phyloP scores from a whole-genome alignment of 2,888 invertebrate species.

The Drosophila atroscutellata region DNA sequence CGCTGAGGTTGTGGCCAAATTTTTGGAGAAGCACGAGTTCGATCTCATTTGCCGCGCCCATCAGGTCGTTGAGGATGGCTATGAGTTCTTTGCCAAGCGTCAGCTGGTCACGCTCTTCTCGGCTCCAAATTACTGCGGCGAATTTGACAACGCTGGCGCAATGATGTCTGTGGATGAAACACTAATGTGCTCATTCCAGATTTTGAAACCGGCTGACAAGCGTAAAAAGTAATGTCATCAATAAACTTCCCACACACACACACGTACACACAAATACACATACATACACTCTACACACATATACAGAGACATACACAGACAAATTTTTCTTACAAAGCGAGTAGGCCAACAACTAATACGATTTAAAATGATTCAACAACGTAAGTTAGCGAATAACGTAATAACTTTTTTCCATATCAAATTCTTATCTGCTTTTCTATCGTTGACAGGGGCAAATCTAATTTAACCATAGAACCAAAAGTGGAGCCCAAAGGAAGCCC shows the following conservation, averaged over 20 bases:
- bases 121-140: conserved; percentile 98
- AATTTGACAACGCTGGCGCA: conserved; percentile 94
- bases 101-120: conserved; percentile 97
- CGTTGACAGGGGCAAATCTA: conserved; percentile 61
- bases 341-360: conserved; percentile 45
- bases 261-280: conserved; percentile 25
- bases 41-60: conserved; percentile 99
- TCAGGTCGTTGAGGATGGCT: conserved; percentile 99
- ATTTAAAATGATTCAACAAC: conserved; percentile 65
- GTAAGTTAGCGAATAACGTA: conserved; percentile 53
- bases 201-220: conserved; percentile 98
- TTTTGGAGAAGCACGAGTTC: conserved; percentile 99
- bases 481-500: conserved; percentile 26
- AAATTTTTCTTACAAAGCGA: conserved; percentile 46
- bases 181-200: conserved; percentile 99
- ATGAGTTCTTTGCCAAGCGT: conserved; percentile 98
- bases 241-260: conserved; percentile 47
- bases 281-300: conserved; percentile 22
- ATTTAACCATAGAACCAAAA: conserved; percentile 47
- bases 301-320: conserved; percentile 21
- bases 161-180: conserved; percentile 99
- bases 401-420: conserved; percentile 29
- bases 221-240: conserved; percentile 89
- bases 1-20: conserved; percentile 99
- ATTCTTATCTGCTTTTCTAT: conserved; percentile 69